phyloP scores from a whole-genome alignment of 2,797 vertebrate species.

The Neolamprologus multifasciatus region DNA sequence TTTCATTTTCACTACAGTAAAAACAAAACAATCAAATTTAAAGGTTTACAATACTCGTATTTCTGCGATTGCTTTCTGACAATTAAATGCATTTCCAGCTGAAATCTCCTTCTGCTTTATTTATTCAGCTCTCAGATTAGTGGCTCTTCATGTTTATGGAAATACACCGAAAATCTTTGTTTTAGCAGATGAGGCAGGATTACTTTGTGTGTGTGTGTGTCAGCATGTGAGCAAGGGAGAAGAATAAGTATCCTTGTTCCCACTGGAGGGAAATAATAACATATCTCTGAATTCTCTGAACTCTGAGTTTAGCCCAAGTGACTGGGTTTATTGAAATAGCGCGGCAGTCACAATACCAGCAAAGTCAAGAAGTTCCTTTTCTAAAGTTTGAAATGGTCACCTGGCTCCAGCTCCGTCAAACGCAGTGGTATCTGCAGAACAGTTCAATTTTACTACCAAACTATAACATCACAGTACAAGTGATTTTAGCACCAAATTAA shows the following conservation, averaged over 20 bases:
- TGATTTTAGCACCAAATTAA: neutral
- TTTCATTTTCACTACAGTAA: neutral
- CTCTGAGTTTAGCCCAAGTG: neutral
- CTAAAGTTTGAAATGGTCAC: neutral
- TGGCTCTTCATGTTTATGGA: slow-evolving; percentile 5
- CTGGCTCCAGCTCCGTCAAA: neutral
- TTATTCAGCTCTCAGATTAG: slow-evolving; percentile 17
- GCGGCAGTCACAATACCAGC: slow-evolving; percentile 20
- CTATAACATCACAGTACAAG: neutral
- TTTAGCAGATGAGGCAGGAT: slow-evolving; percentile 36
- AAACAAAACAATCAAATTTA: neutral
- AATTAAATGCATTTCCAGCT: neutral
- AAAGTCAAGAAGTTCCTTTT: slow-evolving; percentile 32
- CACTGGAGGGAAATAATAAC: neutral
- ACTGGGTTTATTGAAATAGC: slow-evolving; percentile 19
- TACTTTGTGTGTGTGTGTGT: neutral
- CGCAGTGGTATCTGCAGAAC: neutral
- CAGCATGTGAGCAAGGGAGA: neutral
- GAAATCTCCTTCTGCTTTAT: neutral
- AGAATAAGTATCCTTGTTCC: neutral
- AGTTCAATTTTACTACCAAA: neutral
- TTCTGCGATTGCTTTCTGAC: neutral
- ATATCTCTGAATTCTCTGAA: neutral
- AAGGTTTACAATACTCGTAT: neutral
- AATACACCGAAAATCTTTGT: neutral